Percentiles rank a stretch among this genome's conserved stretches.
phyloP scores from a whole-genome alignment of 2,888 invertebrate genomes.

The Eugnorisma glareosa region DNA sequence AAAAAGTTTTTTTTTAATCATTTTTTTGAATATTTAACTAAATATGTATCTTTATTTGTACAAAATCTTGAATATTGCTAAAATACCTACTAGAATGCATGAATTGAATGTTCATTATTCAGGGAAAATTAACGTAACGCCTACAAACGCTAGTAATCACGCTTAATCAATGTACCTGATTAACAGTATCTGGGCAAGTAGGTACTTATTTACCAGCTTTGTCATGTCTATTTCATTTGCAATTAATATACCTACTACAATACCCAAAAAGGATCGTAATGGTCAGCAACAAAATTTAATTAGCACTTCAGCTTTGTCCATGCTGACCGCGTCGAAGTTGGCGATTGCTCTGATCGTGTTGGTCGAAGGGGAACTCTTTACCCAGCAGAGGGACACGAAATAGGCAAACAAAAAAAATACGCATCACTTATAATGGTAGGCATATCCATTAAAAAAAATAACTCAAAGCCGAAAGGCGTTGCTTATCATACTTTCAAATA shows the following conservation, averaged over 20 bases:
- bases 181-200: neutral
- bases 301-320: neutral
- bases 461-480: too few relatives aligned
- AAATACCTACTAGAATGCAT: neutral
- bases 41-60: too few relatives aligned
- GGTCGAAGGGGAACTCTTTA: neutral
- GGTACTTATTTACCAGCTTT: neutral
- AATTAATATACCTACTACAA: neutral
- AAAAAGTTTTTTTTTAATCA: too few relatives aligned
- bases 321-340: neutral
- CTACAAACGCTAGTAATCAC: neutral
- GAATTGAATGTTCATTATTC: neutral
- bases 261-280: neutral
- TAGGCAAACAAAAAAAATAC: neutral
- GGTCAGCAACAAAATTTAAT: neutral
- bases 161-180: neutral
- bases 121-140: conserved; percentile 6
- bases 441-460: too few relatives aligned
- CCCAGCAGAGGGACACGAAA: neutral
- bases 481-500: too few relatives aligned
- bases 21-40: too few relatives aligned
- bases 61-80: neutral
- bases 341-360: neutral
- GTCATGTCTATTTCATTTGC: too few relatives aligned
- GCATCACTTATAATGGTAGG: neutral